A percentile compares a stretch with the other conserved stretches of the same genome.
Conservation (phyloP, 2,888 invertebrate genomes). For the Lacanobia wlatinum region DNA sequence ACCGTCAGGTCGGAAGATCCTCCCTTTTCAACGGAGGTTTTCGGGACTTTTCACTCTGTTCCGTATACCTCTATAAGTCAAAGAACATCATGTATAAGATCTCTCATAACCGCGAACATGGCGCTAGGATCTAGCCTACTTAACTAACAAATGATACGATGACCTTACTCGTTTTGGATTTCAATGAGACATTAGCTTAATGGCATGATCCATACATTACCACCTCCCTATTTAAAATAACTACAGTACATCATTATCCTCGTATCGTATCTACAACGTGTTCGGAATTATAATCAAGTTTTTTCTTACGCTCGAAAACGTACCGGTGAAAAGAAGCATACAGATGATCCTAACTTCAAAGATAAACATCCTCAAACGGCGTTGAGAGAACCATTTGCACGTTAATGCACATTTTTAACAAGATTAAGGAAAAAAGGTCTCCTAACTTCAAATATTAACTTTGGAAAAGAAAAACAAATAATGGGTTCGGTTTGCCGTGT, state of each 20-base stretch:
- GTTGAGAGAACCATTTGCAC: slow-evolving; percentile 44
- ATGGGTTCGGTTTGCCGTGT: slow-evolving; percentile 31
- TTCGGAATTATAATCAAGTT: slow-evolving; percentile 18
- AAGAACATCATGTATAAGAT: not conserved
- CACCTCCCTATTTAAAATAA: slow-evolving; percentile 47
- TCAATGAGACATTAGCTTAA: slow-evolving; percentile 56
- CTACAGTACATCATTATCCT: slow-evolving; percentile 12
- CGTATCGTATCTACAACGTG: slow-evolving; percentile 11
- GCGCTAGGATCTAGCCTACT: not conserved
- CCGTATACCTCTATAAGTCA: not conserved
- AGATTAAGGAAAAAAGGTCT: slow-evolving; percentile 33
- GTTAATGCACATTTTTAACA: slow-evolving; percentile 49
- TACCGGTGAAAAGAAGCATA: not conserved
- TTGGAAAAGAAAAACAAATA: slow-evolving; percentile 57
- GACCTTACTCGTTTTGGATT: slow-evolving; percentile 46
- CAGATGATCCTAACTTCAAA: slow-evolving; percentile 23
- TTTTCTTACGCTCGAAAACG: slow-evolving; percentile 14
- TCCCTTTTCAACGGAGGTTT: too few relatives aligned
- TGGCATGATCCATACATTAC: slow-evolving; percentile 24
- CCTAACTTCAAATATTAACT: slow-evolving; percentile 40
- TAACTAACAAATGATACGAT: not conserved
- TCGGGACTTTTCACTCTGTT: too few relatives aligned
- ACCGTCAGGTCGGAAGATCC: too few relatives aligned
- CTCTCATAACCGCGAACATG: not conserved
- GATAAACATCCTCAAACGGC: slow-evolving; percentile 52